Percentiles rank a stretch among this genome's conserved stretches.
phyloP scores from a whole-genome alignment of 1,140 invertebrate genomes.

The Procambarus clarkii region DNA sequence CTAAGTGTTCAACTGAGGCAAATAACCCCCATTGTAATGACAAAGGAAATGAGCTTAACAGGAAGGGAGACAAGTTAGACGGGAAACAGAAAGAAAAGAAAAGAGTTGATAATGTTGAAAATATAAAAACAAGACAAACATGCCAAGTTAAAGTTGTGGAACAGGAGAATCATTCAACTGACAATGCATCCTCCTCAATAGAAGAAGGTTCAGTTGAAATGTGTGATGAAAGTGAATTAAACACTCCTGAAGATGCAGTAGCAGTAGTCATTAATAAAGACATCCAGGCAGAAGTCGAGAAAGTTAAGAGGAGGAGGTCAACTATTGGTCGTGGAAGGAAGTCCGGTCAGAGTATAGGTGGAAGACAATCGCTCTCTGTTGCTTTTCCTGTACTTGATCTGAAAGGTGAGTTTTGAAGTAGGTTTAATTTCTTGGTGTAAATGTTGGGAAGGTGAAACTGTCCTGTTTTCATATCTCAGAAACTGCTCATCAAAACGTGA shows the following conservation, averaged over 20 bases:
- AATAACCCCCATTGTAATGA: background rate
- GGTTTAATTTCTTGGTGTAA: background rate
- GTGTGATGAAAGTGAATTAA: background rate
- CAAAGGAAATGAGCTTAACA: background rate
- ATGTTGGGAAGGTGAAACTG: background rate
- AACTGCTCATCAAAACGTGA: too few relatives aligned
- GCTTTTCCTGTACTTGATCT: background rate
- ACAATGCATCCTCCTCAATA: background rate
- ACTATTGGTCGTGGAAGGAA: background rate
- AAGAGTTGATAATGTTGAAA: background rate
- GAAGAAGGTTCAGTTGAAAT: background rate
- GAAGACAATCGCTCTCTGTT: constrained; percentile 4
- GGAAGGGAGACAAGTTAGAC: background rate
- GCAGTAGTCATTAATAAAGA: background rate
- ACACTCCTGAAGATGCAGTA: background rate
- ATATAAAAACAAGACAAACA: background rate
- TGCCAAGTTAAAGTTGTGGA: background rate
- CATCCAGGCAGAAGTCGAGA: constrained; percentile 9
- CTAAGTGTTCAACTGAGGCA: background rate
- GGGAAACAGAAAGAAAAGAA: background rate
- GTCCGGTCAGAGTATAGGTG: constrained; percentile 3
- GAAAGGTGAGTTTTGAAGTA: background rate
- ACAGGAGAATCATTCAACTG: background rate
- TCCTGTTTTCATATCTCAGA: too few relatives aligned
- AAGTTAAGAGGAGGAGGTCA: constrained; percentile 16